These are phyloP conservation scores for Eristalinus sepulchralis DNA, from an alignment of 2,888 invertebrate genomes.

Conservation along the genomic window DNA sequence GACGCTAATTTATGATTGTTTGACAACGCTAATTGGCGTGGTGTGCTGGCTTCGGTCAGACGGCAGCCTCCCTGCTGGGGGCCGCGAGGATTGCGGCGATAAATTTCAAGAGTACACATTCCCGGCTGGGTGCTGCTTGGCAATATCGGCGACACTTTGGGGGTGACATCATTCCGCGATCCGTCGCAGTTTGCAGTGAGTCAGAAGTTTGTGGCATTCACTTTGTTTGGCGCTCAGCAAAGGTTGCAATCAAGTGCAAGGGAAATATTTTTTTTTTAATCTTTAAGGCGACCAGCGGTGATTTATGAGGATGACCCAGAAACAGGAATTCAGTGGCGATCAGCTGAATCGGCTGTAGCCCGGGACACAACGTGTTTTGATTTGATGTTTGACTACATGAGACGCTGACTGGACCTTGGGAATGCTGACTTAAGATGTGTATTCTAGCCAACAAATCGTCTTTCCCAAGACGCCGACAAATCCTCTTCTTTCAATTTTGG, in stretches of 20 bases:
- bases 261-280: too few relatives aligned
- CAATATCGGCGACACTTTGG: background rate
- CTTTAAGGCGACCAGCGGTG: too few relatives aligned
- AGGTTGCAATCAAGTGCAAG: background rate
- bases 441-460: too few relatives aligned
- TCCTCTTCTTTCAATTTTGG: too few relatives aligned
- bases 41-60: conserved; percentile 19
- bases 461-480: too few relatives aligned
- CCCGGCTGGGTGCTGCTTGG: background rate
- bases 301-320: too few relatives aligned
- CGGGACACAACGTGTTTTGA: too few relatives aligned
- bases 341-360: too few relatives aligned
- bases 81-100: background rate
- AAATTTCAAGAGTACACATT: background rate
- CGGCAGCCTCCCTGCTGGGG: conserved; percentile 28
- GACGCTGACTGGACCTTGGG: too few relatives aligned
- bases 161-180: background rate
- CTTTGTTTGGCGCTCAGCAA: background rate
- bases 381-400: too few relatives aligned
- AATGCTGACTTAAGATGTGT: too few relatives aligned
- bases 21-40: conserved; percentile 55
- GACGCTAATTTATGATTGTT: conserved; percentile 64
- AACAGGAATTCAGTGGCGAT: too few relatives aligned
- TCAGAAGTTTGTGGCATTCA: background rate
- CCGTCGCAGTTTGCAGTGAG: background rate